Evolutionary conservation across 2,113 vertebrate species (phyloP).

Genomic region (Platysternon megacephalum): DNA sequence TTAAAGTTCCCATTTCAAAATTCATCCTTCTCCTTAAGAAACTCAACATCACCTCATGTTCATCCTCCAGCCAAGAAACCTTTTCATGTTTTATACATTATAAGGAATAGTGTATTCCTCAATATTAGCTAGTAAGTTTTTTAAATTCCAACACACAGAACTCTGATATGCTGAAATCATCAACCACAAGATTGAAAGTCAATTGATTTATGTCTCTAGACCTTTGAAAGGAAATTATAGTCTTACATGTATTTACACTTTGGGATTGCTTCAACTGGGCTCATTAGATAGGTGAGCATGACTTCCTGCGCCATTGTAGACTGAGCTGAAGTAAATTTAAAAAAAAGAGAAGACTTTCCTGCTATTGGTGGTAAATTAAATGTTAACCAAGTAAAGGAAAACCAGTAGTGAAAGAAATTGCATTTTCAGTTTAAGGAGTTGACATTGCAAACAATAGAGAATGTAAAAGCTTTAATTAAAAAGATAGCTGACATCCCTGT

Average conservation of each 20-base stretch:
- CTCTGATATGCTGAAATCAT: background rate
- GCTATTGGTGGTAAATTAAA: slow-evolving; percentile 15
- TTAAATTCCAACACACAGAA: background rate
- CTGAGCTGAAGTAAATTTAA: background rate
- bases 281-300: background rate
- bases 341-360: background rate
- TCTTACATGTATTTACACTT: slow-evolving; percentile 12
- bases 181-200: background rate
- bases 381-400: background rate
- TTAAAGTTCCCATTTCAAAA: background rate
- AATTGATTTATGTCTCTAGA: background rate
- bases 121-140: background rate
- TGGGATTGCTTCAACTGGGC: slow-evolving; percentile 28
- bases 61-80: background rate
- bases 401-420: background rate
- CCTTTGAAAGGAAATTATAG: slow-evolving; percentile 21
- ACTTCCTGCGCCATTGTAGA: background rate
- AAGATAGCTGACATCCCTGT: background rate
- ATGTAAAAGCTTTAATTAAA: slow-evolving; percentile 18
- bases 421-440: slow-evolving; percentile 36
- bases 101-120: background rate
- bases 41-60: background rate
- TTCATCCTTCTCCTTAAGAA: background rate
- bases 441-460: background rate
- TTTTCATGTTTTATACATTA: background rate